Base-by-base conservation (phyloP, 1,140 invertebrate species). In the Oncopeltus fasciatus region DNA sequence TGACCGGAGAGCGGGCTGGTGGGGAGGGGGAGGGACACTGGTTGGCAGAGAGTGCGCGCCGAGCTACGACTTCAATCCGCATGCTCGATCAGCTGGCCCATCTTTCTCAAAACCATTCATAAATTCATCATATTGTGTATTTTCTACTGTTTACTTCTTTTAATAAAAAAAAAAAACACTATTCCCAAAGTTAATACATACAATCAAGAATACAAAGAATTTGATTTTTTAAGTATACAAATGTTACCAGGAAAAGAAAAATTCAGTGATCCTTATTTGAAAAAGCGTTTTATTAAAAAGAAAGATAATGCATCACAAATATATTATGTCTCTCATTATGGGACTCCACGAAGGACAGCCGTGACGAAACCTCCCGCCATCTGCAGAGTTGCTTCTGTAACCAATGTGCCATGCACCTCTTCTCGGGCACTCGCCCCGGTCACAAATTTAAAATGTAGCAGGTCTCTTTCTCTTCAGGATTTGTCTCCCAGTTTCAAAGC, bases 1-100 rank as follows among this genome's bases (percentile, higher is more conserved):
- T 43, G 57, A 59, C 2, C 31, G 33, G 18, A 20, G 24, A 33
- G 59, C 26, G 18, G 59, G 8, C 24, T 21, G 47, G 26, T 16
- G 24, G 21, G 38, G n/a, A 43, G 24, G 59, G 20, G 18, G 43
- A 18, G 20, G 20, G 5, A 5, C 14, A 38, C 49, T 8, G 49
- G 49, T 53, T 53, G 49, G 49, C 49, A 18, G 44, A 18, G 31
- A 24, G 38, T 59, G 31, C 57, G 31, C 57, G 57, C 57, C 57
- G 43, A 29, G 8, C 43, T 59, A 24, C 24, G 49, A 18, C 14
- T 53, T 53, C n/a, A n/a, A 26, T 26, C 21, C 49, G 49, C 49
- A 53, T 53, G 49, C 24, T 24, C 2, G 20, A 38, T 8, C 31
- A 38, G 31, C 31, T 38, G 31, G 31, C 14, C 14, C 31, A 8